Evolutionary conservation across 2,888 invertebrate species (phyloP).

Genomic region (Drosophila phalerata): DNA sequence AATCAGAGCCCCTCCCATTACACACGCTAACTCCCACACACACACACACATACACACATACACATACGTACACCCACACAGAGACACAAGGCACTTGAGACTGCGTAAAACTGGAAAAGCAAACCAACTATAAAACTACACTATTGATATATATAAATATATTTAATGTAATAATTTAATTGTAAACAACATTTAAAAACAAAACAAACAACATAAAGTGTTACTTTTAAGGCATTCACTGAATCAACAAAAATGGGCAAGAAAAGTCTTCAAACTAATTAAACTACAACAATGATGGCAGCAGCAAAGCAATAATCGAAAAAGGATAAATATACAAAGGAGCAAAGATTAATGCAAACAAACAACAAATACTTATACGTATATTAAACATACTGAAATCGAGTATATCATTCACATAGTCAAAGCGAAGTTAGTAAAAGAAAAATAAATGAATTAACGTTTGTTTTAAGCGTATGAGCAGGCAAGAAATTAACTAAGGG

Average conservation of each 20-base stretch:
- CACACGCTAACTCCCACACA: conserved; percentile 30
- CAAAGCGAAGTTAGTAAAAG: conserved; percentile 30
- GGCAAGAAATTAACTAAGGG: conserved; percentile 13
- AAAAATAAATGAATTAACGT: conserved; percentile 21
- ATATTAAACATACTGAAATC: conserved; percentile 22
- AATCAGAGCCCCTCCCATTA: conserved; percentile 35
- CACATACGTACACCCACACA: conserved; percentile 32
- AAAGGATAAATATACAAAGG: conserved; percentile 38
- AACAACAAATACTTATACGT: conserved; percentile 27
- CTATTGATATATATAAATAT: conserved; percentile 71
- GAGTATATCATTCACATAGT: conserved; percentile 37
- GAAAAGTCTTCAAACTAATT: conserved; percentile 22
- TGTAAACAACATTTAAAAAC: conserved; percentile 69
- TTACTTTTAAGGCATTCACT: conserved; percentile 59
- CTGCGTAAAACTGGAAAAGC: conserved; percentile 71
- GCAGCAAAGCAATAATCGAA: conserved; percentile 49
- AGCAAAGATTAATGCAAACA: conserved; percentile 24
- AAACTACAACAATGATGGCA: conserved; percentile 15
- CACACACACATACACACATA: conserved; percentile 36
- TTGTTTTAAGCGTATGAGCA: conserved; percentile 8
- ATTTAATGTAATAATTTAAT: conserved; percentile 76
- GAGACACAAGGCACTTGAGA: conserved; percentile 70
- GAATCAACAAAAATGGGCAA: conserved; percentile 26
- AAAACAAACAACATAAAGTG: conserved; percentile 53
- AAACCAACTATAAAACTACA: conserved; percentile 74